Conservation (phyloP, 2,888 invertebrate genomes). For the Tipula unca region DNA sequence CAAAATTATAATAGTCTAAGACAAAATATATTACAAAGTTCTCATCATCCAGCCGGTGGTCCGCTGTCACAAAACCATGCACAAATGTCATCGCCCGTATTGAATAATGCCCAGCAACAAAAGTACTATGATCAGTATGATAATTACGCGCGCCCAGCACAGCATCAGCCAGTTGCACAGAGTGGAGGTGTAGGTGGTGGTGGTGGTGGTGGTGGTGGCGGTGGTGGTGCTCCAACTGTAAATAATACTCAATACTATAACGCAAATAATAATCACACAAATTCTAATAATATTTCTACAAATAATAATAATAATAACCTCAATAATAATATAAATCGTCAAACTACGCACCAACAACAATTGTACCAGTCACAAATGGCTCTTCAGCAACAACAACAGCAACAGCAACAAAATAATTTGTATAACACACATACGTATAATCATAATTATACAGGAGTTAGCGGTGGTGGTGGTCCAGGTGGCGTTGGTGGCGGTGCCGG, state of each 20-base stretch:
- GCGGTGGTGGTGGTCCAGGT: slow-evolving; percentile 25
- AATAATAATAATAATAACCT: slow-evolving; percentile 26
- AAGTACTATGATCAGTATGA: slow-evolving; percentile 35
- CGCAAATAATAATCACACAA: slow-evolving; percentile 16
- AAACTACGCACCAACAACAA: slow-evolving; percentile 29
- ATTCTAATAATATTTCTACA: slow-evolving; percentile 21
- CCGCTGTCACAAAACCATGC: neutral
- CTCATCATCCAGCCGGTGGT: slow-evolving; percentile 38
- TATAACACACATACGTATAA: slow-evolving; percentile 20
- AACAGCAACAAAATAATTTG: slow-evolving; percentile 21
- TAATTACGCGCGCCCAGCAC: slow-evolving; percentile 31
- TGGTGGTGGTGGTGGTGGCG: slow-evolving; percentile 37
- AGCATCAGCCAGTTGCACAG: slow-evolving; percentile 24
- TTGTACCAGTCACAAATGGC: slow-evolving; percentile 27
- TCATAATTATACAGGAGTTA: slow-evolving; percentile 25
- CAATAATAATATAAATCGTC: slow-evolving; percentile 26
- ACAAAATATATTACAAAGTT: slow-evolving; percentile 38
- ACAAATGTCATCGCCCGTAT: neutral
- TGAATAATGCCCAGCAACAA: slow-evolving; percentile 14
- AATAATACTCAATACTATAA: slow-evolving; percentile 17
- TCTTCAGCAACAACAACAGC: slow-evolving; percentile 26
- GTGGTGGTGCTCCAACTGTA: slow-evolving; percentile 45
- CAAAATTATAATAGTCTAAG: slow-evolving; percentile 38
- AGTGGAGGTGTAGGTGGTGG: slow-evolving; percentile 30
- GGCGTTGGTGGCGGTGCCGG: slow-evolving; percentile 26